Conservation (phyloP, 1,140 invertebrate species). For the Euura saliciscinereae region DNA sequence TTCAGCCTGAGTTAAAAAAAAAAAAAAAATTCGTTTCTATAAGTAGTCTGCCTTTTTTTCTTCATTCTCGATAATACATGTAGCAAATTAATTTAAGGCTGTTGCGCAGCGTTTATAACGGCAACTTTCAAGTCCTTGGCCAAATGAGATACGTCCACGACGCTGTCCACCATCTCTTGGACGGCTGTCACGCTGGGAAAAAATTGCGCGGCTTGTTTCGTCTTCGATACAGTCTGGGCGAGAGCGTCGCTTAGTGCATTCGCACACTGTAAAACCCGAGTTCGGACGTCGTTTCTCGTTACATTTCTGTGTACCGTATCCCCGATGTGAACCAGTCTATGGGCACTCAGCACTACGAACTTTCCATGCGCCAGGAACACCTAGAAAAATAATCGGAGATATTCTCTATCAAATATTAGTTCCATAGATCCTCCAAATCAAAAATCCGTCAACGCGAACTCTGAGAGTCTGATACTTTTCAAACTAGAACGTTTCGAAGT, state of each 20-base stretch:
- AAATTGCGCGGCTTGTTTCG: conserved; percentile 87
- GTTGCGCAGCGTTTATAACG: conserved; percentile 62
- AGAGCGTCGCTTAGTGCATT: conserved; percentile 85
- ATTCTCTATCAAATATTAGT: not conserved
- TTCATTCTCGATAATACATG: no score
- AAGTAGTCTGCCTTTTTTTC: no score
- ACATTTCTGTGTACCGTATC: conserved; percentile 88
- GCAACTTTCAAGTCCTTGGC: conserved; percentile 77
- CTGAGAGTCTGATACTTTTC: no score
- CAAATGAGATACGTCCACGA: conserved; percentile 80
- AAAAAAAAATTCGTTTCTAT: no score
- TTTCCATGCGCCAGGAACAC: conserved; percentile 92
- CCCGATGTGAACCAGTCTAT: conserved; percentile 91
- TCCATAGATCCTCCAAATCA: no score
- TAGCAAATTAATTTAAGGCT: conserved; percentile 29
- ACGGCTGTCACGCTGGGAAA: conserved; percentile 90
- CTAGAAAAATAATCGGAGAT: conserved; percentile 29
- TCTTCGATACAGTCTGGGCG: conserved; percentile 83
- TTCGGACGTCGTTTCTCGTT: conserved; percentile 72
- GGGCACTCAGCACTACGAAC: conserved; percentile 90
- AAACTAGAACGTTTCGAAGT: no score
- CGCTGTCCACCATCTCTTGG: conserved; percentile 91
- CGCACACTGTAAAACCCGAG: conserved; percentile 77
- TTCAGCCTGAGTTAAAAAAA: no score
- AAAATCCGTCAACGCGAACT: no score